Base-by-base conservation (phyloP, 2,797 vertebrate species). In the Clarias pachynema region DNA sequence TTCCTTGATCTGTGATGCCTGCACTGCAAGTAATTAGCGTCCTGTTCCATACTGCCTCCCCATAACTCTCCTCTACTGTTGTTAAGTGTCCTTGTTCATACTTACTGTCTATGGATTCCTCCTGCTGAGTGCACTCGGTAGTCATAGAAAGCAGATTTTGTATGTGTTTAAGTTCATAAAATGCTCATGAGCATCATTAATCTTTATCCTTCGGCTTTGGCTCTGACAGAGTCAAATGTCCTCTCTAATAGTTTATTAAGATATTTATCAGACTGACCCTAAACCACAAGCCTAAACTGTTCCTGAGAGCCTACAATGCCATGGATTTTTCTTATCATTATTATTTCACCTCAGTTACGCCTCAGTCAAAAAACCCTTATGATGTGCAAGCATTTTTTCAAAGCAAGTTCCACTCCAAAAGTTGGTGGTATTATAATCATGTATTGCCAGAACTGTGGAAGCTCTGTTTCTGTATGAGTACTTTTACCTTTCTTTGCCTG, bases 1-100 rank as follows among this genome's bases (percentile, higher is more conserved):
- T 89, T 89, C 87, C 83, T 87, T 66, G 81, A 87, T 87, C 81
- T 72, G 49, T 86, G 87, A 88, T 87, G 81, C 75, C 85, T 77
- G 86, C 79, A 83, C 73, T 84, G 80, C 77, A 75, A 87, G 87
- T 88, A 90, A 91, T 90, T 90, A 90, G 85, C 80, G 82, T 73
- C 83, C 87, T 86, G 87, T 72, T 85, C 80, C 79, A 63, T 53
- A 73, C 60, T 70, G 75, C 80, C 81, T 83, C 88, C 85, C 79
- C 86, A 87, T 86, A 81, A 84, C 85, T 88, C 83, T 83, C 59
- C 75, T 83, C 65, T 65, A 70, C 81, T 75, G 70, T 86, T 79
- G 63, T 86, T 84, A 60, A 72, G 82, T 85, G 85, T 83, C 81
- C 86, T 86, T 86, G 81, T 84, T 84, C 86, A 86, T 87, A 37